Evolutionary conservation across 1,140 invertebrate species (phyloP), one percentile per base, ranked within the genome.

Genomic region (Bactericera cockerelli): DNA sequence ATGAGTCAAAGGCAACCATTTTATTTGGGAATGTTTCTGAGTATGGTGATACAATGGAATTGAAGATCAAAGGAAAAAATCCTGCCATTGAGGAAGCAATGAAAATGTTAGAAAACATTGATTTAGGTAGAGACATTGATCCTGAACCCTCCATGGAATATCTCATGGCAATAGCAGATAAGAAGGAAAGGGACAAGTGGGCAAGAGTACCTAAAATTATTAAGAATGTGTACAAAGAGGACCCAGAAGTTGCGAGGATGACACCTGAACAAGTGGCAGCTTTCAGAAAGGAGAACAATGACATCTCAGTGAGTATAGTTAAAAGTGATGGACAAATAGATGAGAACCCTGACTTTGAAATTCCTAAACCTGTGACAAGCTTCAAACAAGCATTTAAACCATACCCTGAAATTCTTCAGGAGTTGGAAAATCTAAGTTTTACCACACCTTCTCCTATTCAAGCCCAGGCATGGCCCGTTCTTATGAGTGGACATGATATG

Each of bases 381-480:
- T 95, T 95, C 74, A 81, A 88, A 63, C 84, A 95, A 67, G 88
- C 87, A 42, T 95, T 93, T 66, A 57, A 61, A 59, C 65, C 82
- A 61, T 92, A 86, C 74, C 88, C 86, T 25, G 89, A 93, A 66
- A 81, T 98, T 36, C 66, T 92, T 22, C 74, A 77, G 11, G 84
- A 92, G 72, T 91, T 97, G 56, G 69, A 78, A 38, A 86, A 88
- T 59, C 83, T 89, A 69, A 82, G 81, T 0, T 97, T 97, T 71
- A 70, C 74, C 57, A 74, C 76, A 61, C 93, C 93, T 1, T 90
- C 90, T 13, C 93, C 93, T 1, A 96, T 98, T 69, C 93, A 89
- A 66, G 77, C 79, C 62, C 91, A 94, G 72, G 83, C 86, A 0
- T 95, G 91, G 92, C 92, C 92, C 14, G 76, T 93, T 62, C 71